These are phyloP conservation scores for Phoxinus dragarum DNA, from an alignment of 2,797 vertebrate species.

Conservation along the genomic window DNA sequence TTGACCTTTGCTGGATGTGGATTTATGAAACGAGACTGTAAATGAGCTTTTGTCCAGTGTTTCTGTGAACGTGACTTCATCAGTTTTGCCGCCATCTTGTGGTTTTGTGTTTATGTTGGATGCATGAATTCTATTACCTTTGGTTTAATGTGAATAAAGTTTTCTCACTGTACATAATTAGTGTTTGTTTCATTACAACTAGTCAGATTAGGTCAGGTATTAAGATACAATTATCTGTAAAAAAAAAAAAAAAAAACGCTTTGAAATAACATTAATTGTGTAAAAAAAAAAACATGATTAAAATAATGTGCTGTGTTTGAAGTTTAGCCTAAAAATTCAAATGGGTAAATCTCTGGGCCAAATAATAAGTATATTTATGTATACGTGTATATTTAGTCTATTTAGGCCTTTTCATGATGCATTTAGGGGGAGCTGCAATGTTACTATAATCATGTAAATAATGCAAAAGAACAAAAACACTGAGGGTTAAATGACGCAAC, in stretches of 20 bases:
- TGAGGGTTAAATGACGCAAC: too few relatives aligned
- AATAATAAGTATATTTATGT: neutral
- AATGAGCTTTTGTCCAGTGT: slow-evolving; percentile 27
- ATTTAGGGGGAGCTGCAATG: neutral
- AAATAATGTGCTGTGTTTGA: neutral
- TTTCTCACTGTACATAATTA: neutral
- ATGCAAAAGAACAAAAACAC: neutral
- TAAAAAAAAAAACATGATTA: too few relatives aligned
- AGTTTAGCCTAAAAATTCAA: neutral
- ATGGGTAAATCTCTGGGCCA: neutral
- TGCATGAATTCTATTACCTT: slow-evolving; percentile 67
- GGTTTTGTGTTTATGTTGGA: slow-evolving; percentile 60
- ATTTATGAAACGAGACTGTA: neutral
- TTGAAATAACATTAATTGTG: neutral
- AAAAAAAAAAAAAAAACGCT: neutral
- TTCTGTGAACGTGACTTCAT: neutral
- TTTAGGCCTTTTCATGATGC: neutral
- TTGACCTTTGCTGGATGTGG: neutral
- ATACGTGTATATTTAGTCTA: neutral
- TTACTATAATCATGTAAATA: neutral
- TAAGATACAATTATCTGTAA: neutral
- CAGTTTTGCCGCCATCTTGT: neutral
- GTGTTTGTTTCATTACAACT: neutral
- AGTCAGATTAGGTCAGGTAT: neutral
- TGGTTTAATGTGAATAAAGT: slow-evolving; percentile 80